phyloP scores from a whole-genome alignment of 2,797 vertebrate genomes.

The Enteromius thamalakanensis region DNA sequence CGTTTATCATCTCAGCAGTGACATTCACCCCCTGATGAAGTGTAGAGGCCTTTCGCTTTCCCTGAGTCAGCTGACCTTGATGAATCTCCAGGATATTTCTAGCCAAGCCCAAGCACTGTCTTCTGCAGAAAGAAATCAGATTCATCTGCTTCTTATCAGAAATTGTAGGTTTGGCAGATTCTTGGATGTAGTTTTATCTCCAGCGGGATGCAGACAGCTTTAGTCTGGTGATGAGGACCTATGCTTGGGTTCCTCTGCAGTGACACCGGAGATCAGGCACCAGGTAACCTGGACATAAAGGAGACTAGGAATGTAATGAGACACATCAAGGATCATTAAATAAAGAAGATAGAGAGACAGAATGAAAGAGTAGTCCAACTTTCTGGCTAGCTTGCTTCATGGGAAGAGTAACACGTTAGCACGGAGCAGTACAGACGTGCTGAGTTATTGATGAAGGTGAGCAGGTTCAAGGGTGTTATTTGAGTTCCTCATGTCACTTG shows the following conservation, averaged over 20 bases:
- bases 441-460: slow-evolving; percentile 53
- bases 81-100: slow-evolving; percentile 32
- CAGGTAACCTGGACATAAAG: slow-evolving; percentile 39
- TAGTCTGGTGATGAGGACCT: slow-evolving; percentile 23
- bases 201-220: slow-evolving; percentile 11
- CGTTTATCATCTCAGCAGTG: slow-evolving; percentile 19
- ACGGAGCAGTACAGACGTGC: slow-evolving; percentile 14
- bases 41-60: slow-evolving; percentile 4
- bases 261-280: slow-evolving; percentile 28
- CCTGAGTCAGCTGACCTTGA: slow-evolving; percentile 26
- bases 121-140: slow-evolving; percentile 42
- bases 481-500: slow-evolving; percentile 20
- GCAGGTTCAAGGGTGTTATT: slow-evolving; percentile 28
- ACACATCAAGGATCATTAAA: slow-evolving; percentile 57
- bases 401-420: slow-evolving; percentile 10
- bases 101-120: neutral
- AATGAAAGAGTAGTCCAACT: slow-evolving; percentile 17
- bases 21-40: slow-evolving; percentile 26
- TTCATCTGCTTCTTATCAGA: slow-evolving; percentile 43
- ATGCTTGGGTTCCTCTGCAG: slow-evolving; percentile 47
- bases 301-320: slow-evolving; percentile 54
- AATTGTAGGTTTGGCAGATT: slow-evolving; percentile 39
- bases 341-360: slow-evolving; percentile 52
- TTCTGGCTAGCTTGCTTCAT: neutral
- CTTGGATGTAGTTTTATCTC: slow-evolving; percentile 18